Percentiles rank a stretch among this genome's conserved stretches.
These are phyloP conservation scores for Gouania willdenowi DNA, from an alignment of 2,797 vertebrate species.

Conservation along the genomic window DNA sequence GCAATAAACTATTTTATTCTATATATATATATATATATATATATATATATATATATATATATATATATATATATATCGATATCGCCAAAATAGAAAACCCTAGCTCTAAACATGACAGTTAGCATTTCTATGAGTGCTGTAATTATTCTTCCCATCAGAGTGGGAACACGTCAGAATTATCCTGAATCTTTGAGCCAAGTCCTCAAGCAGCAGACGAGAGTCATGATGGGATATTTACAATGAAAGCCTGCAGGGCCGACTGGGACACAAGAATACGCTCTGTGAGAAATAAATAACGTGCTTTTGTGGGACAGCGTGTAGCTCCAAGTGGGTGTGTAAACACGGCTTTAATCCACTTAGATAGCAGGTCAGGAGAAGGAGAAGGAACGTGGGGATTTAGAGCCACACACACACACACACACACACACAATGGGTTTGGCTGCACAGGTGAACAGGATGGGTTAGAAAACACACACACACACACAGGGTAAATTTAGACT, in stretches of 20 bases:
- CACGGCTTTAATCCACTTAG: constrained; percentile 53
- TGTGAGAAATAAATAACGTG: constrained; percentile 33
- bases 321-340: constrained; percentile 44
- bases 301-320: constrained; percentile 12
- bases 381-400: constrained; percentile 8
- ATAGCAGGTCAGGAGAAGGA: constrained; percentile 39
- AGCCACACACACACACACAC: neutral
- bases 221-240: constrained; percentile 48
- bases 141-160: neutral
- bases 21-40: no score
- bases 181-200: constrained; percentile 8
- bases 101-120: no score
- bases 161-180: constrained; percentile 1
- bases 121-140: no score
- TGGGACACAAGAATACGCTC: constrained; percentile 41
- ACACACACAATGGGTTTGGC: no score
- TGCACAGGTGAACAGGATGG: neutral
- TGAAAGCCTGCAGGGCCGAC: constrained; percentile 35
- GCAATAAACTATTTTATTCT: no score
- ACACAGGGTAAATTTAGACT: no score
- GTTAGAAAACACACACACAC: neutral
- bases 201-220: constrained; percentile 24
- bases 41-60: no score
- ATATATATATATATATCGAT: no score
- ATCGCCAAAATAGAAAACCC: no score